Percentiles rank a stretch among this genome's conserved stretches.
phyloP scores from a whole-genome alignment of 2,888 invertebrate species.

The Agonum fuliginosum region DNA sequence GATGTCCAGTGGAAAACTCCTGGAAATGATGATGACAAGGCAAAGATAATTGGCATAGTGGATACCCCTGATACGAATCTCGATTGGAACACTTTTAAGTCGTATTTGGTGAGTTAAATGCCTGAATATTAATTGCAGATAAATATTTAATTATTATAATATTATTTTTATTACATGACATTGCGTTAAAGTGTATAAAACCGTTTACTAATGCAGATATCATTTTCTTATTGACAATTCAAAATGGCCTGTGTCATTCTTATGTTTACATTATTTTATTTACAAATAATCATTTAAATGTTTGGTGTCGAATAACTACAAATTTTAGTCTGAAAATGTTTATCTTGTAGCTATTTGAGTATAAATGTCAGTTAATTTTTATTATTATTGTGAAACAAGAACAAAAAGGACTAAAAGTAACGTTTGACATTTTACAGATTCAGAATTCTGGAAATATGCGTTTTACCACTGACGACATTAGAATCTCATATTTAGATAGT shows the following conservation, averaged over 20 bases:
- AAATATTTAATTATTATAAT: not conserved
- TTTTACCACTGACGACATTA: slow-evolving; percentile 61
- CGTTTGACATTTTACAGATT: slow-evolving; percentile 45
- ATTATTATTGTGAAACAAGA: too few relatives aligned
- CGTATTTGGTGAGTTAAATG: slow-evolving; percentile 71
- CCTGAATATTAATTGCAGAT: slow-evolving; percentile 7
- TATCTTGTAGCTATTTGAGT: too few relatives aligned
- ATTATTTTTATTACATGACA: slow-evolving; percentile 30
- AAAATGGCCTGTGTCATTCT: slow-evolving; percentile 40
- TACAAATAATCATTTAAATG: not conserved
- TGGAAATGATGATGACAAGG: slow-evolving; percentile 69
- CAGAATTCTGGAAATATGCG: slow-evolving; percentile 58
- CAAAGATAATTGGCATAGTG: slow-evolving; percentile 71
- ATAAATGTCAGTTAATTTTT: too few relatives aligned
- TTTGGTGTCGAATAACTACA: too few relatives aligned
- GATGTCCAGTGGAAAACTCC: slow-evolving; percentile 71
- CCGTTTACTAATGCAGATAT: not conserved
- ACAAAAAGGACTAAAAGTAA: too few relatives aligned
- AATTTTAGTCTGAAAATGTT: too few relatives aligned
- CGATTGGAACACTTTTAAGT: slow-evolving; percentile 72
- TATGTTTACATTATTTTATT: slow-evolving; percentile 34
- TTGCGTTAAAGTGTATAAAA: slow-evolving; percentile 46
- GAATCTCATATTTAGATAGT: slow-evolving; percentile 66
- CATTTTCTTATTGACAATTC: slow-evolving; percentile 43
- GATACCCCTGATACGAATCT: slow-evolving; percentile 71